Percentiles rank a stretch among this genome's conserved stretches.
phyloP scores from a whole-genome alignment of 2,888 invertebrate species.

The Mimachlamys varia region DNA sequence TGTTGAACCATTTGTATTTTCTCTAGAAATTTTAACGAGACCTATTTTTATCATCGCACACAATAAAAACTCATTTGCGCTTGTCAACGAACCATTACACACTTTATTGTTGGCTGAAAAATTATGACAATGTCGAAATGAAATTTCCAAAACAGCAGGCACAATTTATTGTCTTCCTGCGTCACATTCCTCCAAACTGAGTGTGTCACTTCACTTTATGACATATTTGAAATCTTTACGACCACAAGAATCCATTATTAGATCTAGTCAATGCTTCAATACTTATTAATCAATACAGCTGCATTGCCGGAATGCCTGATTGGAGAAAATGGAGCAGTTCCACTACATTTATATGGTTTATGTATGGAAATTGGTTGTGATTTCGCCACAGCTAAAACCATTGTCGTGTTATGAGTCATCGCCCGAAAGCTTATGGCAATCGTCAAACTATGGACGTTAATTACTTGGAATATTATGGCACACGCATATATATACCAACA shows the following conservation, averaged over 20 bases:
- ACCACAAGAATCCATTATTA: not conserved
- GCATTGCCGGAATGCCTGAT: not conserved
- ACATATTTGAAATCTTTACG: not conserved
- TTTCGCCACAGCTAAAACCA: not conserved
- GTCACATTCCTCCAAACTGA: not conserved
- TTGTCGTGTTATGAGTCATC: conserved; percentile 21
- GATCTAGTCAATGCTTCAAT: not conserved
- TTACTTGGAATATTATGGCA: not conserved
- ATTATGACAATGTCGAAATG: not conserved
- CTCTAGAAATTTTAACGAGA: not conserved
- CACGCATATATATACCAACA: not conserved
- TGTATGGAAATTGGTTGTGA: conserved; percentile 5
- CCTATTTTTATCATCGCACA: not conserved
- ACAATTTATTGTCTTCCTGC: not conserved
- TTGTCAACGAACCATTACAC: not conserved
- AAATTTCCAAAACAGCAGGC: not conserved
- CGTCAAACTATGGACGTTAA: not conserved
- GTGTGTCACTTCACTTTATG: not conserved
- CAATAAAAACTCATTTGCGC: not conserved
- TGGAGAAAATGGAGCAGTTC: not conserved
- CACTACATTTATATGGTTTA: not conserved
- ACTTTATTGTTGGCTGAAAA: not conserved
- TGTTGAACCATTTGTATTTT: not conserved
- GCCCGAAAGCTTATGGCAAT: not conserved
- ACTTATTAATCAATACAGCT: not conserved